A percentile compares a stretch with the other conserved stretches of the same genome.
These are phyloP conservation scores for Globicephala melas DNA, from an alignment of 2,113 vertebrate genomes.

Conservation along the genomic window DNA sequence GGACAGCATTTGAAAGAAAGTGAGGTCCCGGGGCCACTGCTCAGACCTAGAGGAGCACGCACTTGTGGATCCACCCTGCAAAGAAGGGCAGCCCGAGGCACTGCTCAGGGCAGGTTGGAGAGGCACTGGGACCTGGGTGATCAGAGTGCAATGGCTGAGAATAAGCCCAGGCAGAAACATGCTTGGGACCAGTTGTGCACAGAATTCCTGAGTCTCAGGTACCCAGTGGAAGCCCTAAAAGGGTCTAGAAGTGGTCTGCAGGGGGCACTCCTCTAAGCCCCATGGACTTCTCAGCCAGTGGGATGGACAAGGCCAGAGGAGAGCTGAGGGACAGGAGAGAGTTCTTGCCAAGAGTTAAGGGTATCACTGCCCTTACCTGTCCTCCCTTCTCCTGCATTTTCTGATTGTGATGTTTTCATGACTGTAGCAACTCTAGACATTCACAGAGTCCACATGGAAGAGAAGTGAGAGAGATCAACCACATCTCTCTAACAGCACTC, in stretches of 20 bases:
- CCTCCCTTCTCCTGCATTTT: background rate
- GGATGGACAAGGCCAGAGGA: background rate
- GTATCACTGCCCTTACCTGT: background rate
- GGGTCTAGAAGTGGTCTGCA: background rate
- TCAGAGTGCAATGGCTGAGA: background rate
- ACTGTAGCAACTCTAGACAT: background rate
- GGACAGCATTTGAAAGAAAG: background rate
- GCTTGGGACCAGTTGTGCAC: background rate
- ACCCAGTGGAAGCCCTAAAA: background rate
- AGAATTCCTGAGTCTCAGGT: background rate
- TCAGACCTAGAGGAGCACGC: background rate
- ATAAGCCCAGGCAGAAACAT: background rate
- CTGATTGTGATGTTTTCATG: background rate
- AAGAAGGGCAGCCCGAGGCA: background rate
- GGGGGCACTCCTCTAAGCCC: background rate
- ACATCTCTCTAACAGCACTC: background rate
- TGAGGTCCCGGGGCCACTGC: background rate
- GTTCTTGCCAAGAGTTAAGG: background rate
- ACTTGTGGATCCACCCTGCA: too few relatives aligned
- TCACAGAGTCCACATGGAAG: background rate
- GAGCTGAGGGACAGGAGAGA: rapidly evolving
- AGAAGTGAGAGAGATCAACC: too few relatives aligned
- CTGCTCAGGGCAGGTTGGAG: background rate
- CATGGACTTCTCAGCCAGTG: background rate
- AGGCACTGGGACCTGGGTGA: background rate